Percentiles rank a stretch among this genome's conserved stretches.
These are phyloP conservation scores for Brachionichthys hirsutus DNA, from an alignment of 2,113 vertebrate species.

Conservation along the genomic window DNA sequence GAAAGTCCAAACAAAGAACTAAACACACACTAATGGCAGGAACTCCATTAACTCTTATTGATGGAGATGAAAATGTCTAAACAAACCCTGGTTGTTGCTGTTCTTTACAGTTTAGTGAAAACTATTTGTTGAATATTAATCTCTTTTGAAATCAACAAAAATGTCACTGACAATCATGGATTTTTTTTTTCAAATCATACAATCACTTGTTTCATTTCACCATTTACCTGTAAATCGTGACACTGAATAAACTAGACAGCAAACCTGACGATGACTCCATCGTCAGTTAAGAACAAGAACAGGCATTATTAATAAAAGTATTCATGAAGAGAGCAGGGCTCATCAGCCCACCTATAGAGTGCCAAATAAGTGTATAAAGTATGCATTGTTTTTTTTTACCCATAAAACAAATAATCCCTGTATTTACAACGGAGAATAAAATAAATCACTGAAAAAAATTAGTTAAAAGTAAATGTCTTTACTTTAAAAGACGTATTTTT, in stretches of 20 bases:
- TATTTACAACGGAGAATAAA: slow-evolving; percentile 71
- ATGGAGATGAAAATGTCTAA: too few relatives aligned
- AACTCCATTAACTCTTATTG: too few relatives aligned
- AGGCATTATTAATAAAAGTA: slow-evolving; percentile 53
- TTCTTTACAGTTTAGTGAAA: too few relatives aligned
- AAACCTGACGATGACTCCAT: slow-evolving; percentile 20
- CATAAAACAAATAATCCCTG: slow-evolving; percentile 59
- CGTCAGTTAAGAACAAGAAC: too few relatives aligned
- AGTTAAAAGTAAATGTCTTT: slow-evolving; percentile 60
- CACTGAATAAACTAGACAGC: slow-evolving; percentile 1
- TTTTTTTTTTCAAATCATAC: slow-evolving; percentile 19
- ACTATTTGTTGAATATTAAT: neutral
- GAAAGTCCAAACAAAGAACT: slow-evolving; percentile 15
- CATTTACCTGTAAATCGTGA: too few relatives aligned
- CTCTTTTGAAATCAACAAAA: slow-evolving; percentile 17
- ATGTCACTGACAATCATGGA: slow-evolving; percentile 10
- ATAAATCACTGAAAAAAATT: slow-evolving; percentile 40
- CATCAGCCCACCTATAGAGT: slow-evolving; percentile 37
- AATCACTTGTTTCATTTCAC: neutral
- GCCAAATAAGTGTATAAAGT: slow-evolving; percentile 51
- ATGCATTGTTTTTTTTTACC: slow-evolving; percentile 32
- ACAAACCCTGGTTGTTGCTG: too few relatives aligned
- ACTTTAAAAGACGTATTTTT: slow-evolving; percentile 42
- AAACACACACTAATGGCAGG: neutral
- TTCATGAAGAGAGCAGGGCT: too few relatives aligned